Evolutionary conservation across 2,797 vertebrate genomes (phyloP).

Genomic region (Spatula clypeata): DNA sequence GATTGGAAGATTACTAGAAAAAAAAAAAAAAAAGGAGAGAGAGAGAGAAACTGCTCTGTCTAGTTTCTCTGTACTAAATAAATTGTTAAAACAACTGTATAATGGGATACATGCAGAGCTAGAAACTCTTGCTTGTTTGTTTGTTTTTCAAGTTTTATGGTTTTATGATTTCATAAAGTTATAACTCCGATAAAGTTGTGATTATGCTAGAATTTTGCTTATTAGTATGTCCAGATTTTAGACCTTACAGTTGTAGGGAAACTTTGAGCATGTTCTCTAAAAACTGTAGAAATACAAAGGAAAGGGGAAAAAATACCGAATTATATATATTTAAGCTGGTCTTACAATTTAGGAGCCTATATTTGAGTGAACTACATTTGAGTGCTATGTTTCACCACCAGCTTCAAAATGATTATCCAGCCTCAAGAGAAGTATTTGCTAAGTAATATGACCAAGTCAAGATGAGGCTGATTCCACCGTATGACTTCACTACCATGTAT

Average conservation of each 20-base stretch:
- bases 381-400: conserved; percentile 29
- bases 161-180: not conserved
- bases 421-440: conserved; percentile 41
- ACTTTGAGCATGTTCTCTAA: not conserved
- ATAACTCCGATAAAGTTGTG: not conserved
- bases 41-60: not conserved
- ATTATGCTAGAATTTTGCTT: not conserved
- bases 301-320: accelerated
- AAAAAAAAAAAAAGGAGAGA: not conserved
- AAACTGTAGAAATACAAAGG: not conserved
- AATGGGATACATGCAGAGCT: not conserved
- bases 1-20: not conserved
- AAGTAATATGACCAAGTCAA: conserved; percentile 34
- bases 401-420: conserved; percentile 28
- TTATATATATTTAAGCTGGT: not conserved
- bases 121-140: accelerated
- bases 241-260: not conserved
- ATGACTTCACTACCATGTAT: conserved; percentile 1
- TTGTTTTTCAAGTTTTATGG: not conserved
- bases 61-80: not conserved
- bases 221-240: not conserved
- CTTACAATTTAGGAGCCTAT: not conserved
- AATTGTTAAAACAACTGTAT: not conserved
- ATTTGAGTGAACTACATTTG: not conserved
- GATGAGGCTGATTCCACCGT: conserved; percentile 12